These are phyloP conservation scores for Thera britannica DNA, from an alignment of 2,888 invertebrate genomes.

Conservation along the genomic window DNA sequence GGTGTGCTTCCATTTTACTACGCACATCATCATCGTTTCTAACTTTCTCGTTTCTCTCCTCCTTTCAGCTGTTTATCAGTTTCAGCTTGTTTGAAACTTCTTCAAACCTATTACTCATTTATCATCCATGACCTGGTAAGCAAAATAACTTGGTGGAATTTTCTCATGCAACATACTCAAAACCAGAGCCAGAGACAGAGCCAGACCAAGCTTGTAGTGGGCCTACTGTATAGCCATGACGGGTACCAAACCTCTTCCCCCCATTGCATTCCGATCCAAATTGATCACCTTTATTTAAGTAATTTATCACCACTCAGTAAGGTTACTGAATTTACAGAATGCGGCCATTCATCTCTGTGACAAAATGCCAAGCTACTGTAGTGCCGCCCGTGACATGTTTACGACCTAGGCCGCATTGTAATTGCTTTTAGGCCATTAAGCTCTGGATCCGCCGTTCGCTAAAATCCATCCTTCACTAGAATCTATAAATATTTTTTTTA, in stretches of 20 bases:
- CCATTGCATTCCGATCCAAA: conserved; percentile 1
- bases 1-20: too few relatives aligned
- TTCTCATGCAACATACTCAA: too few relatives aligned
- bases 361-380: conserved; percentile 3
- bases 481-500: too few relatives aligned
- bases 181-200: too few relatives aligned
- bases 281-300: not conserved
- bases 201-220: too few relatives aligned
- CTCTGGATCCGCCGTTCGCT: not conserved
- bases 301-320: conserved; percentile 2
- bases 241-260: not conserved
- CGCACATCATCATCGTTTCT: too few relatives aligned
- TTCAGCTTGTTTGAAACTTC: too few relatives aligned
- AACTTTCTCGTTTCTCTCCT: too few relatives aligned
- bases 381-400: conserved; percentile 19
- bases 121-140: too few relatives aligned
- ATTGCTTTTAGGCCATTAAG: conserved; percentile 19
- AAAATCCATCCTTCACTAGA: not conserved
- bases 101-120: too few relatives aligned
- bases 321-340: conserved; percentile 2
- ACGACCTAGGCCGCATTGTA: conserved; percentile 17
- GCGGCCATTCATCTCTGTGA: conserved; percentile 8
- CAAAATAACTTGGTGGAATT: too few relatives aligned
- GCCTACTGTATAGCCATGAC: not conserved
- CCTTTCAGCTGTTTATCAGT: too few relatives aligned